Base-by-base conservation (phyloP, 2,888 invertebrate species). In the Nemapogon koenigi region DNA sequence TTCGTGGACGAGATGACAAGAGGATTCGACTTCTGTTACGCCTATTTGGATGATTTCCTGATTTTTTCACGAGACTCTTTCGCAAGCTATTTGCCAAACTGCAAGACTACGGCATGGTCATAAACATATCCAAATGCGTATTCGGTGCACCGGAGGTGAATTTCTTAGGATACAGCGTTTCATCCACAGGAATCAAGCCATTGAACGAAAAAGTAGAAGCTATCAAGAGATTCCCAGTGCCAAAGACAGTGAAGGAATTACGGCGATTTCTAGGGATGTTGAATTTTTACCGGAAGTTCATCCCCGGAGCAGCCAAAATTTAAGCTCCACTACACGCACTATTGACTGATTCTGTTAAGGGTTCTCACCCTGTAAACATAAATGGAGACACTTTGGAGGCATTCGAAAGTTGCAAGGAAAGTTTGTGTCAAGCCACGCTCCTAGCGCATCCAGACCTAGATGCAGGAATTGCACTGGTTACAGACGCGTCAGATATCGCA, bases 11-110 rank as follows among this genome's bases (percentile, higher is more conserved):
- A 49, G 17, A 15, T 38, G 22, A 8, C 19, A 8, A 33, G 35
- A 11, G 38, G 35, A 4, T 32, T 41, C 10, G 38, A 41, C 8
- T 29, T 35, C 26, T 38, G 32, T n/a, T 55, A 46, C 38, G 37
- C 43, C 0, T 62, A 62, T 25, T 37, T 62, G 0, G 57, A 63
- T 35, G 60, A 58, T 35, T 46, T 57, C 29, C 39, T 58, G n/a
- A n/a, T 42, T 3, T 39, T 15, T 16, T 50, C 52, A 19, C 16
- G 27, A 10, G 45, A 11, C 57, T 59, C 39, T 43, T 59, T 0
- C 35, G 43, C 2, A 18, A 19, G 7, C 18, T 54, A 3, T 52
- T 57, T 37, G 10, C 46, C 16, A 41, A 53, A 6, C 43, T 61
- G 3, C n/a, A 42, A 4, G 39, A 51, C 4, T 49, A 50, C 36